A percentile compares a stretch with the other conserved stretches of the same genome.
phyloP scores from a whole-genome alignment of 2,797 vertebrate genomes.

The Meriones psammophilus region DNA sequence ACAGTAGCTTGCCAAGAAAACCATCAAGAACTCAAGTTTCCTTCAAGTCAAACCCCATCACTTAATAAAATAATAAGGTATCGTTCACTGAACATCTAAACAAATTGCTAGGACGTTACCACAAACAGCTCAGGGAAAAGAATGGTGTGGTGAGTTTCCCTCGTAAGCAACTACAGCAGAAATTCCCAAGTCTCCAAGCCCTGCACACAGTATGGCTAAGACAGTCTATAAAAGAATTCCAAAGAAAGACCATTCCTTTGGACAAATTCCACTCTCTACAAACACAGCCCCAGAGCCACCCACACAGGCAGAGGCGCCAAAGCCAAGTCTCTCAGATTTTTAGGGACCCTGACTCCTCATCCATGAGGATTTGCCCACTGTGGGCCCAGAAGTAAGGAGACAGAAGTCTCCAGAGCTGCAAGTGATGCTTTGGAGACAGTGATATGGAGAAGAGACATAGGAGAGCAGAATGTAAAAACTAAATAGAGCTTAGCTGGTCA shows the following conservation, averaged over 20 bases:
- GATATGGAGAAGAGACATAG: background rate
- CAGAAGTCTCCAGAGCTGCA: background rate
- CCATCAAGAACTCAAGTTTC: slow-evolving; percentile 49
- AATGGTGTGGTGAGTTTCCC: slow-evolving; percentile 48
- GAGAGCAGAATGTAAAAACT: background rate
- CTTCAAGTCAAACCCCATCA: slow-evolving; percentile 49
- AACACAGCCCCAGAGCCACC: background rate
- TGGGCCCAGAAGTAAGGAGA: background rate
- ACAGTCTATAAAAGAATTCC: background rate
- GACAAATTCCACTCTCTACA: background rate
- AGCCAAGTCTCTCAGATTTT: background rate
- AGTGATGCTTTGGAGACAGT: background rate
- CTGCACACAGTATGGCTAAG: background rate
- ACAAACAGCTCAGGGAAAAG: slow-evolving; percentile 60
- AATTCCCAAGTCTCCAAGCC: background rate
- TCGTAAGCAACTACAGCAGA: slow-evolving; percentile 10
- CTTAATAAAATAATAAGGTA: slow-evolving; percentile 76
- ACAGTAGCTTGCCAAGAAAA: slow-evolving; percentile 61
- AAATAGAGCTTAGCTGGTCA: background rate
- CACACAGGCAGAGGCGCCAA: background rate
- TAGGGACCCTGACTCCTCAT: background rate
- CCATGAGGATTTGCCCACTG: background rate
- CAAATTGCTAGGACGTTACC: slow-evolving; percentile 63
- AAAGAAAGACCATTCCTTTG: slow-evolving; percentile 23
- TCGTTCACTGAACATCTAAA: slow-evolving; percentile 71